These are phyloP conservation scores for Illadopsis cleaveri DNA, from an alignment of 2,113 vertebrate species.

Conservation along the genomic window DNA sequence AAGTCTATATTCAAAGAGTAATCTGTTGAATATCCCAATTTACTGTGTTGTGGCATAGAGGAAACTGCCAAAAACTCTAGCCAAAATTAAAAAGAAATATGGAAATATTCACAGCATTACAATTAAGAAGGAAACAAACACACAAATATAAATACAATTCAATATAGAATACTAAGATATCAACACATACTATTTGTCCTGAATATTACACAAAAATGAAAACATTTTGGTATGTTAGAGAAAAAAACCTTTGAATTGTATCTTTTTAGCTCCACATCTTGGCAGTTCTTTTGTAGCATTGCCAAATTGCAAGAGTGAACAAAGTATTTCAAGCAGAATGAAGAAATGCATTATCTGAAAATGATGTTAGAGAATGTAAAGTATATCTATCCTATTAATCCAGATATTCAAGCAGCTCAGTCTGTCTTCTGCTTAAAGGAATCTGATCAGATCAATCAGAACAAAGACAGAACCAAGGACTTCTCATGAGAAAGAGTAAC, in stretches of 20 bases:
- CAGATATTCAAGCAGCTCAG: neutral
- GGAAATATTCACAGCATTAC: neutral
- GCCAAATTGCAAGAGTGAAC: neutral
- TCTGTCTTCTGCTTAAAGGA: neutral
- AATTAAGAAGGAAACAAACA: neutral
- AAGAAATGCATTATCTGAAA: neutral
- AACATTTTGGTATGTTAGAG: neutral
- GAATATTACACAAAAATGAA: neutral
- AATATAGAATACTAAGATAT: neutral
- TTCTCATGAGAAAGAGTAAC: neutral
- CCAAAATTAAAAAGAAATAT: neutral
- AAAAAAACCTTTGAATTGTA: neutral
- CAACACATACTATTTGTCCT: neutral
- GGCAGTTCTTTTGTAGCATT: neutral
- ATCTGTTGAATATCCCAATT: neutral
- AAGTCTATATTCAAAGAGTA: neutral
- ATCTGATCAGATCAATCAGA: neutral
- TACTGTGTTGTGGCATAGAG: neutral
- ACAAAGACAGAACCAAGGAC: neutral
- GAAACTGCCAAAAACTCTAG: neutral
- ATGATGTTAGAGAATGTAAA: neutral
- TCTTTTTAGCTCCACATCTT: neutral
- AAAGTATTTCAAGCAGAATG: neutral
- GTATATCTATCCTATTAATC: neutral
- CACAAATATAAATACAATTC: neutral